These are phyloP conservation scores for Rhinatrema bivittatum DNA, from an alignment of 2,797 vertebrate species.

Conservation along the genomic window DNA sequence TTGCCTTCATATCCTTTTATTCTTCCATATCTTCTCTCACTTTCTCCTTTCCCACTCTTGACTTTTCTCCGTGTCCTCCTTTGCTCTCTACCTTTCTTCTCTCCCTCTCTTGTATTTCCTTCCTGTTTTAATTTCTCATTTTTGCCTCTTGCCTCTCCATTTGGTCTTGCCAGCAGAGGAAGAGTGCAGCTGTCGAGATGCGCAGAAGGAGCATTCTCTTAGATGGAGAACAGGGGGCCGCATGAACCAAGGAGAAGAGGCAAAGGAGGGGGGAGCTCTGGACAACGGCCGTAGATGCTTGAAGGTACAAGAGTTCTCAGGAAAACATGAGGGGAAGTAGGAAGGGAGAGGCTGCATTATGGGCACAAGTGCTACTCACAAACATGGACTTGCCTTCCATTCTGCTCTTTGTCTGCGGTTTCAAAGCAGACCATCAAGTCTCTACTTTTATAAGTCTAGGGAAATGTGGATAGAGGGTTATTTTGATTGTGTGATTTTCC, in stretches of 20 bases:
- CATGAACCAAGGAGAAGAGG: slow-evolving; percentile 18
- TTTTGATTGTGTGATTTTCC: neutral
- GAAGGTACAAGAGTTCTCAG: too few species aligned
- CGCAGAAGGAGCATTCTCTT: slow-evolving; percentile 14
- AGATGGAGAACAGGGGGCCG: slow-evolving; percentile 17
- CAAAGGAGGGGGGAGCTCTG: slow-evolving; percentile 4
- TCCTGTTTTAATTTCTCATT: slow-evolving; percentile 10
- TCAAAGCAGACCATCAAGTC: too few species aligned
- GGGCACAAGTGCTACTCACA: too few species aligned
- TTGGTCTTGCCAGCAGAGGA: too few species aligned
- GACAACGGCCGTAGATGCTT: too few species aligned
- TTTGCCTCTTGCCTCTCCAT: slow-evolving; percentile 18
- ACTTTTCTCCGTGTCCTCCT: too few species aligned
- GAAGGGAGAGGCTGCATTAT: too few species aligned
- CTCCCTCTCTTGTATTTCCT: too few species aligned
- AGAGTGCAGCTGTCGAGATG: slow-evolving; percentile 21
- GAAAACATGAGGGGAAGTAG: neutral
- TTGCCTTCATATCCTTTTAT: too few species aligned
- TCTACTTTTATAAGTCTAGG: neutral
- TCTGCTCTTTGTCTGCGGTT: too few species aligned
- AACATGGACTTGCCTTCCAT: too few species aligned
- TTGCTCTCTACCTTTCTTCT: too few species aligned
- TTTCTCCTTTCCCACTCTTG: neutral
- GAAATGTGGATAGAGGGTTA: neutral
- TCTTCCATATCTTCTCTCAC: neutral